These are phyloP conservation scores for Microtus pennsylvanicus DNA, from an alignment of 2,113 vertebrate genomes.

Conservation along the genomic window DNA sequence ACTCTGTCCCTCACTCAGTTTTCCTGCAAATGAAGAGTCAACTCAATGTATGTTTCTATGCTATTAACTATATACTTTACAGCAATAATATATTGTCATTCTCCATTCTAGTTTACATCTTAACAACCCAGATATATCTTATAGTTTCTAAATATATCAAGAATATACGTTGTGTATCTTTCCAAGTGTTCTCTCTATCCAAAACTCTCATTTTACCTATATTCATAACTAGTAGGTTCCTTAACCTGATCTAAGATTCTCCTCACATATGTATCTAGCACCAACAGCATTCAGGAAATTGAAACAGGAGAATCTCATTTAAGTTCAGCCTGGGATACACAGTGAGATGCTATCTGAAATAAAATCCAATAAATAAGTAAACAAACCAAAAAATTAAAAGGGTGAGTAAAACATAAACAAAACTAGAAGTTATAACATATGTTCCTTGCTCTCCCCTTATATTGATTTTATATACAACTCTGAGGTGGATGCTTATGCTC, in stretches of 20 bases:
- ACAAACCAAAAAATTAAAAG: not conserved
- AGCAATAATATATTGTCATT: not conserved
- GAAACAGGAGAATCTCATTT: not conserved
- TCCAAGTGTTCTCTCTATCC: not conserved
- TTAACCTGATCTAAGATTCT: not conserved
- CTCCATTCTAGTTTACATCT: not conserved
- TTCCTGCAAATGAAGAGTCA: not conserved
- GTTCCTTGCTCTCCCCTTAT: not conserved
- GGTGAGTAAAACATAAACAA: conserved; percentile 35
- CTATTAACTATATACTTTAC: not conserved
- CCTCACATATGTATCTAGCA: not conserved
- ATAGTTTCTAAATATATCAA: not conserved
- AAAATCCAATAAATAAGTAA: not conserved
- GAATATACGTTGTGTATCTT: not conserved
- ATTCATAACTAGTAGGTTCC: not conserved
- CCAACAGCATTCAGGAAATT: not conserved
- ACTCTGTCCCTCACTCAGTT: not conserved
- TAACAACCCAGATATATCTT: not conserved
- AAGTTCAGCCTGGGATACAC: not conserved
- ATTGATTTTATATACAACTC: not conserved
- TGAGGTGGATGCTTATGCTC: not conserved
- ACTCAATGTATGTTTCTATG: not conserved
- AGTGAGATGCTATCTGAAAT: not conserved
- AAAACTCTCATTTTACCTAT: not conserved
- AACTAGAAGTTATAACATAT: not conserved